Evolutionary conservation across 2,113 vertebrate species (phyloP).

Genomic region (Nycticryphes semicollaris): DNA sequence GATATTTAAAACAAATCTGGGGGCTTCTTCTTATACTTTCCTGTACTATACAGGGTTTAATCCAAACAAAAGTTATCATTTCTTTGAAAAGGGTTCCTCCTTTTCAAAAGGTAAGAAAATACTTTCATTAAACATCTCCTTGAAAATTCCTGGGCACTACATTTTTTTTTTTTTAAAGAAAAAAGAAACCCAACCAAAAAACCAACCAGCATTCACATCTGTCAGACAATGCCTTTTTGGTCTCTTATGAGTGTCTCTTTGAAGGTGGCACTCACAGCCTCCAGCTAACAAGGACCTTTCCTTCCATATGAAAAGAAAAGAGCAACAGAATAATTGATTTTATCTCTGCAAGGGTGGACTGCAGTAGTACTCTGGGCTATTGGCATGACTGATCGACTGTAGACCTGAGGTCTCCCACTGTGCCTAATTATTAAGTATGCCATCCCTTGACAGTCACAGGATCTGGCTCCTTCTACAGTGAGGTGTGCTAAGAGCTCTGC

Average conservation of each 20-base stretch:
- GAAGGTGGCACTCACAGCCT: neutral
- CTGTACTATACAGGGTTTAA: neutral
- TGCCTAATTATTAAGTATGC: neutral
- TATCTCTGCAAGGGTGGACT: neutral
- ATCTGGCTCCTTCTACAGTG: neutral
- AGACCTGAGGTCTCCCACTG: neutral
- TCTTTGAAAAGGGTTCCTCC: neutral
- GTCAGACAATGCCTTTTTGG: neutral
- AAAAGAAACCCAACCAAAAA: neutral
- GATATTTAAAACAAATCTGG: neutral
- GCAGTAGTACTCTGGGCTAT: neutral
- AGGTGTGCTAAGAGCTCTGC: neutral
- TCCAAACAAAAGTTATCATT: neutral
- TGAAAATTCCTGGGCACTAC: neutral
- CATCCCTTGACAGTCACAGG: neutral
- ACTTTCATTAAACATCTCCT: neutral
- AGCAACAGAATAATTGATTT: constrained; percentile 8
- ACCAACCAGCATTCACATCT: neutral
- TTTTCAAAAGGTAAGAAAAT: neutral
- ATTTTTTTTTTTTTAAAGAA: too few relatives aligned
- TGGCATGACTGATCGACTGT: neutral
- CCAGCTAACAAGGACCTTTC: neutral
- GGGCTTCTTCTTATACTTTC: neutral
- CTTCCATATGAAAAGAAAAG: neutral
- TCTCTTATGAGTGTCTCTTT: neutral